Percentiles rank a stretch among this genome's conserved stretches.
Evolutionary conservation across 2,888 invertebrate species (phyloP).

Genomic region (Dryomyza anilis): DNA sequence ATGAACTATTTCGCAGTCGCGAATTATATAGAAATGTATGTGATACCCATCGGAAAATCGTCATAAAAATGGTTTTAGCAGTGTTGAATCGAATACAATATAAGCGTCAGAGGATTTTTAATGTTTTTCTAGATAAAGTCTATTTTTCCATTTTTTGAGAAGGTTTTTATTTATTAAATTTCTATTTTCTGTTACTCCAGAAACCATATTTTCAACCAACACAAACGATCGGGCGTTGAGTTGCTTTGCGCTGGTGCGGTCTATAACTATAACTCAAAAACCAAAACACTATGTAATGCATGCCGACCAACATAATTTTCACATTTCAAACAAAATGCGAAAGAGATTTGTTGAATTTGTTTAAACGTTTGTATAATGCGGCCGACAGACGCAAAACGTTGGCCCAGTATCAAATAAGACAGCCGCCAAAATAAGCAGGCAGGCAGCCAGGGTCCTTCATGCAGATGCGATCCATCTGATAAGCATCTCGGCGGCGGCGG

Average conservation of each 20-base stretch:
- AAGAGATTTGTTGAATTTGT: conserved; percentile 22
- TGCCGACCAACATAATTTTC: conserved; percentile 7
- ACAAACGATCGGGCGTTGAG: neutral
- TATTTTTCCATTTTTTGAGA: too few relatives aligned
- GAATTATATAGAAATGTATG: too few relatives aligned
- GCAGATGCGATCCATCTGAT: neutral
- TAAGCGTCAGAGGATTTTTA: too few relatives aligned
- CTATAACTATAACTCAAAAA: conserved; percentile 13
- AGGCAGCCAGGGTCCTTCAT: neutral
- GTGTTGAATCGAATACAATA: too few relatives aligned
- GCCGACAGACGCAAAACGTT: too few relatives aligned
- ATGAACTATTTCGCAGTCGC: too few relatives aligned
- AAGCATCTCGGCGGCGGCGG: conserved; percentile 10
- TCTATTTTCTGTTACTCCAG: neutral
- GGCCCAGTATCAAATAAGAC: conserved; percentile 19
- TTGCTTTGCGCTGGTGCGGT: too few relatives aligned
- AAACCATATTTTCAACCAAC: neutral
- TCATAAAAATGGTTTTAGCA: too few relatives aligned
- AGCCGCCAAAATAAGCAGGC: neutral
- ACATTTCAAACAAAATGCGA: conserved; percentile 11
- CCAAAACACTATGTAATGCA: neutral
- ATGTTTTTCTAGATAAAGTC: too few relatives aligned
- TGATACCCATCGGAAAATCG: too few relatives aligned
- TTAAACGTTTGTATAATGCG: conserved; percentile 23
- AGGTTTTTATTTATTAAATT: too few relatives aligned